Percentiles rank a stretch among this genome's conserved stretches.
phyloP scores from a whole-genome alignment of 2,888 invertebrate species.

The Apocheima hispidaria region DNA sequence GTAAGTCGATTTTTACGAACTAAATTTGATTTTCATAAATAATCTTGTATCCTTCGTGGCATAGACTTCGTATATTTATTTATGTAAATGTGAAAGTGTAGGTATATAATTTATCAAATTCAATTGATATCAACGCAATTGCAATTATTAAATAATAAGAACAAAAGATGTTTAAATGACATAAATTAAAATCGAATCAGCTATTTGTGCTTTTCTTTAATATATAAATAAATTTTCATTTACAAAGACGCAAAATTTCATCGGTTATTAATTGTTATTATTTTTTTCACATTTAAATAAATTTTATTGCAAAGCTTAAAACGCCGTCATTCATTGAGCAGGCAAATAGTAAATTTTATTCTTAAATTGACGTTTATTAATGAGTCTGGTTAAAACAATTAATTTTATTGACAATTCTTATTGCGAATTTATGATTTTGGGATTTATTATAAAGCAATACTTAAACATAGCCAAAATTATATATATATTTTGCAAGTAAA shows the following conservation, averaged over 20 bases:
- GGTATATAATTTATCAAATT: not conserved
- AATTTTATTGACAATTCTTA: not conserved
- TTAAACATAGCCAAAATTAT: too few species aligned
- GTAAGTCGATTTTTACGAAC: too few species aligned
- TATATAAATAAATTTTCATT: not conserved
- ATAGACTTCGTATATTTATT: too few species aligned
- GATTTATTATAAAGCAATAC: not conserved
- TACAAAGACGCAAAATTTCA: not conserved
- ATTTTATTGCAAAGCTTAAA: constrained; percentile 11
- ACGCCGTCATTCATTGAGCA: not conserved
- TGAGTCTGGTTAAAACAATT: constrained; percentile 11
- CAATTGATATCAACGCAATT: not conserved
- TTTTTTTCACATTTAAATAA: constrained; percentile 13
- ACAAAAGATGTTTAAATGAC: not conserved
- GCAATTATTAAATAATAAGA: not conserved
- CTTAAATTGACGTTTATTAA: constrained; percentile 13
- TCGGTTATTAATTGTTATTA: not conserved
- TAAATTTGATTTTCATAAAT: too few species aligned
- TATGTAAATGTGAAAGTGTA: too few species aligned
- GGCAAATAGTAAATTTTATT: constrained; percentile 14
- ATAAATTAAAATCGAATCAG: constrained; percentile 1
- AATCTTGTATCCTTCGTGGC: too few species aligned
- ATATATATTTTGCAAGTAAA: too few species aligned
- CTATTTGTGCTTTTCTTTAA: not conserved
- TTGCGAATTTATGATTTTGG: not conserved